Evolutionary conservation across 2,113 vertebrate genomes (phyloP), one percentile per base, ranked within the genome.

Genomic region (Triplophysa rosa): DNA sequence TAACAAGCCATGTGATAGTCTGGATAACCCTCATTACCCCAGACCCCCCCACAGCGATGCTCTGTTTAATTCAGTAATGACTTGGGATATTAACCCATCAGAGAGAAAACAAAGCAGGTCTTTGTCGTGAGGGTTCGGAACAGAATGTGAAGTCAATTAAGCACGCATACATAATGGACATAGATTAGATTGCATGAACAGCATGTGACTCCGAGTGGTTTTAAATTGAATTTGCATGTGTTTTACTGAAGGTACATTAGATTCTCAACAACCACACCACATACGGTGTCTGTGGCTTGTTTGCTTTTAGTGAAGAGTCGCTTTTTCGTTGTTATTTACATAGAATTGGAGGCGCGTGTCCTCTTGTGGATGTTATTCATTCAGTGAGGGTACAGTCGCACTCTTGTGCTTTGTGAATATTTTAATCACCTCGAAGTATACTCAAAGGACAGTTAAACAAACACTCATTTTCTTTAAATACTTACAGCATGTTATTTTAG

Each of bases 11-110:
- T 59, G 17, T 78, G 64, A 67, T 65, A 29, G 56, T 56, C 17
- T 70, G 77, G 40, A 62, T 61, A 70, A 52, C 56, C 40, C 42
- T 78, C 23, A 49, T 62, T 40, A 33, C 52, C 21, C 23, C 59
- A 1, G 2, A 58, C 19, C 19, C 54, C 19, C 5, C 47, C 2
- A 21, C 33, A 37, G 33, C 33, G 33, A 14, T 23, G 21, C 23
- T 69, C 47, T n/a, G 42, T 70, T 54, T 79, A 62, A 79, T 79
- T 70, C 45, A 21, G 66, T 79, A 79, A 79, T 79, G 66, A 69
- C 37, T 78, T 8, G 24, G 65, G 37, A 49, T 61, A 70, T 63
- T 52, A 79, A 70, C 67, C 56, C 67, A 26, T 33, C 40, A 52
- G 63, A 77, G 33, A 77, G 33, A 37, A 37, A 37, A 37, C 33